Percentiles rank a stretch among this genome's conserved stretches.
Conservation (phyloP, 2,797 vertebrate species). For the Morus bassanus region DNA sequence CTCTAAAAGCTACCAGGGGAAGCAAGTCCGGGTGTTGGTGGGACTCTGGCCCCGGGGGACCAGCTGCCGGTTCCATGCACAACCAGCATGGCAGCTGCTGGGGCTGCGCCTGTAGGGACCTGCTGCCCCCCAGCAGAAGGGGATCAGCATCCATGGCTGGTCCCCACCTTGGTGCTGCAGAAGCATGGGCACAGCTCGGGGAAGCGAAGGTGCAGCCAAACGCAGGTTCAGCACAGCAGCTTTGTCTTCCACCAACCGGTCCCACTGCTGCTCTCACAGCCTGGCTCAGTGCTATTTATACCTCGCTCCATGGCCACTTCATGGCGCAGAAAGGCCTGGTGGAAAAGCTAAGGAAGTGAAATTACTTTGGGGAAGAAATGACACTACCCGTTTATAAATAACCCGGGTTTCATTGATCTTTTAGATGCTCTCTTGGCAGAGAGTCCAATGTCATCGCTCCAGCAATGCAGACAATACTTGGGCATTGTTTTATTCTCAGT, state of each 20-base stretch:
- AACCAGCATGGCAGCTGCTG: fast-evolving
- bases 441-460: constrained; percentile 77
- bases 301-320: background rate
- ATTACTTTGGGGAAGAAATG: constrained; percentile 65
- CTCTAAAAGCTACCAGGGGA: background rate
- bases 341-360: constrained; percentile 58
- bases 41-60: background rate
- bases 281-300: background rate
- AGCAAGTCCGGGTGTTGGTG: background rate
- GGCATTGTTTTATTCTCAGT: constrained; percentile 79
- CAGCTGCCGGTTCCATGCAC: background rate
- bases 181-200: background rate
- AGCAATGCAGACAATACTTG: constrained; percentile 84
- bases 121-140: background rate
- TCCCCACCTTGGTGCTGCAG: background rate
- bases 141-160: background rate
- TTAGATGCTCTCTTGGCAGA: constrained; percentile 68
- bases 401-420: constrained; percentile 44
- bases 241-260: fast-evolving
- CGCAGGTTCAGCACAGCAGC: background rate
- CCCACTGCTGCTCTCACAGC: background rate
- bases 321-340: background rate
- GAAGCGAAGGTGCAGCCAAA: background rate
- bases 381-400: constrained; percentile 65
- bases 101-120: background rate